Base-by-base conservation (phyloP, 2,113 vertebrate genomes). In the Hucho hucho region DNA sequence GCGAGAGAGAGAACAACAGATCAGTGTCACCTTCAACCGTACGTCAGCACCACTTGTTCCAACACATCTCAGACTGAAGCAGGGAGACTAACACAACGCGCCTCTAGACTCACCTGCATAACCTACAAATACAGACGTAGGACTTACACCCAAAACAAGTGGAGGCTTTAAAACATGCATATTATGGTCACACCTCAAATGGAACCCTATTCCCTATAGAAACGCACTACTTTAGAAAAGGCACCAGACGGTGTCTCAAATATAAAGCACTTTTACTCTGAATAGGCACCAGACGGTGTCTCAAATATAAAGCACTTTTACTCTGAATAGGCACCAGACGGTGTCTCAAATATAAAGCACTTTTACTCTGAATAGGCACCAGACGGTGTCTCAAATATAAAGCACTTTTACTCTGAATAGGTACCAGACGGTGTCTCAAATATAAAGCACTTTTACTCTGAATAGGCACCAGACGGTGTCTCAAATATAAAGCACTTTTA, bases 21-120 rank as follows among this genome's bases (percentile, higher is more conserved):
- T 58, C 67, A n/a, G 28, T 76, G 56, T 79, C 79, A 81, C 84
- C 81, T 86, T 83, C 76, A 53, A 61, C 71, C 22, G 47, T 28
- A 72, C 4, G 58, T 58, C 66, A 12, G 68, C 67, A 63, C 13
- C n/a, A 2, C 69, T 46, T 53, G 47, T 53, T 53, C 14, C 14
- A 53, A 53, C 69, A 24, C 25, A 22, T 13, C 22, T 26, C 46
- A 25, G 16, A 58, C 49, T 26, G 49, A 71, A 13, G 20, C 20
- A 59, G 20, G 20, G 56, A 59, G 20, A 59, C 9, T 14, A 59
- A n/a, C 56, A 20, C 47, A 49, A 53, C 13, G 16, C 43, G 25
- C 77, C 67, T 37, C 16, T 6, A 22, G 73, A 56, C 77, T 70
- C 47, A 56, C 46, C 73, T 75, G 29, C 24, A 13, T 25, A 14